These are phyloP conservation scores for Eupristina koningsbergeri DNA, from an alignment of 1,140 invertebrate species.

Conservation along the genomic window DNA sequence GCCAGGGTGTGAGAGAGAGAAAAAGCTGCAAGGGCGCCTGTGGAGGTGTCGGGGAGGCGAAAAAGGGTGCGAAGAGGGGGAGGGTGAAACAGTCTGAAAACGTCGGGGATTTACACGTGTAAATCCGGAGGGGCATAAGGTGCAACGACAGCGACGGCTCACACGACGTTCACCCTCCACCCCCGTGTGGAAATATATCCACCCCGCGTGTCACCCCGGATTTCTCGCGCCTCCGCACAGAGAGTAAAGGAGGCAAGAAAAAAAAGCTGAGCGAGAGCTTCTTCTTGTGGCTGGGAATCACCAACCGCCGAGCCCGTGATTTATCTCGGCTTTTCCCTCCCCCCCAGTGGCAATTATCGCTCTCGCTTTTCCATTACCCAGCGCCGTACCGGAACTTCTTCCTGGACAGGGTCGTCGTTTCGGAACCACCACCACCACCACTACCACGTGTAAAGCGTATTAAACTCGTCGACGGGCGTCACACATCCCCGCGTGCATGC, in stretches of 20 bases:
- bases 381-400: background rate
- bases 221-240: background rate
- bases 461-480: background rate
- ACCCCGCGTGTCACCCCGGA: background rate
- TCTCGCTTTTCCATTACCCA: constrained; percentile 17
- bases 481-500: too few relatives aligned
- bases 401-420: background rate
- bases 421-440: too few relatives aligned
- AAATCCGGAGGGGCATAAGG: constrained; percentile 7
- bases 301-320: background rate
- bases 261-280: background rate
- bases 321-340: background rate
- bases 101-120: constrained; percentile 44
- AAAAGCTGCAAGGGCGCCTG: background rate
- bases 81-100: background rate
- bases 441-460: background rate
- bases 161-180: constrained; percentile 14
- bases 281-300: background rate
- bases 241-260: background rate
- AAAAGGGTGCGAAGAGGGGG: too few relatives aligned
- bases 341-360: background rate
- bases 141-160: constrained; percentile 11
- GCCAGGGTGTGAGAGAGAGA: background rate
- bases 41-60: too few relatives aligned
- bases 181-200: constrained; percentile 42